phyloP scores from a whole-genome alignment of 2,888 invertebrate genomes.

The Clunio marinus region DNA sequence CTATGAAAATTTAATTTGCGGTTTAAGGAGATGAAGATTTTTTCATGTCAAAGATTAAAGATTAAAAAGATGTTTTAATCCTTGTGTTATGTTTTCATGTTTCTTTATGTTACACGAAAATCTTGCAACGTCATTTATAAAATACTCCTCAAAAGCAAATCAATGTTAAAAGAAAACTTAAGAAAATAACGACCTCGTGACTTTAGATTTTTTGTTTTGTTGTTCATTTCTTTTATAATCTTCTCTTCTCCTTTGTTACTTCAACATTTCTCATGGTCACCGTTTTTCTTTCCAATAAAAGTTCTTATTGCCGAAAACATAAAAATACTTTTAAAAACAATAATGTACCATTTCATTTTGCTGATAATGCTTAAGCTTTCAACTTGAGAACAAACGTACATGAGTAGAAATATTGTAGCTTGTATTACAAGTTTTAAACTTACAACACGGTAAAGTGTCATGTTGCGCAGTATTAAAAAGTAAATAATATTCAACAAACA shows the following conservation, averaged over 20 bases:
- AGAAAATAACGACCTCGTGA: constrained; percentile 10
- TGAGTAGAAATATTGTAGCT: too few relatives aligned
- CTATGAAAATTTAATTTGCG: neutral
- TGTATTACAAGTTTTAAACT: too few relatives aligned
- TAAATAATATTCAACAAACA: too few relatives aligned
- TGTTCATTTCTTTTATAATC: neutral
- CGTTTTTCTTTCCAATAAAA: neutral
- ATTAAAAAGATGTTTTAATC: too few relatives aligned
- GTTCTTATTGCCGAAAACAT: neutral
- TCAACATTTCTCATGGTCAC: neutral
- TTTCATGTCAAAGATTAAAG: too few relatives aligned
- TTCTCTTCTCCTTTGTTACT: neutral
- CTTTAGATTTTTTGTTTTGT: neutral
- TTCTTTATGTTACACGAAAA: too few relatives aligned
- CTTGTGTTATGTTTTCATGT: too few relatives aligned
- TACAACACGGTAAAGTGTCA: too few relatives aligned
- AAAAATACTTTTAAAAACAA: neutral
- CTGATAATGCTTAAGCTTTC: neutral
- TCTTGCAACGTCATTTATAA: too few relatives aligned
- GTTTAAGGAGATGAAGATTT: too few relatives aligned
- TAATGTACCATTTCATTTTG: neutral
- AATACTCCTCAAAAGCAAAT: neutral
- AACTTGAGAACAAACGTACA: neutral
- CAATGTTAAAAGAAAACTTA: neutral
- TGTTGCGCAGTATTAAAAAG: too few relatives aligned